Evolutionary conservation across 2,888 invertebrate genomes (phyloP).

Genomic region (Aromia moschata): DNA sequence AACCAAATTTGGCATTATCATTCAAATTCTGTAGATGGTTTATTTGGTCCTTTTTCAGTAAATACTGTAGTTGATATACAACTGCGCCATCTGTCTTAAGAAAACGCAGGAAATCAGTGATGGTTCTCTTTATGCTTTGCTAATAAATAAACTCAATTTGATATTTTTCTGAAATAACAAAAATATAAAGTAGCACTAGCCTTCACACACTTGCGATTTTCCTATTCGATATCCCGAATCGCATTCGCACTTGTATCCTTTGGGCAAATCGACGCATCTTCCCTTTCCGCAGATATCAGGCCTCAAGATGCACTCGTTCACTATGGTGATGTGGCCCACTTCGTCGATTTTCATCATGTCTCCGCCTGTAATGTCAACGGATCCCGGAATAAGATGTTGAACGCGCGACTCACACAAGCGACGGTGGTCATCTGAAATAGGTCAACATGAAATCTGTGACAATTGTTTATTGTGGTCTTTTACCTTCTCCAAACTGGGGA

Average conservation of each 20-base stretch:
- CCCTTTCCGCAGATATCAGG: constrained; percentile 81
- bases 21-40: no score
- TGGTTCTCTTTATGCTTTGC: no score
- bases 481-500: constrained; percentile 70
- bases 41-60: no score
- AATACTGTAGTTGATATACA: no score
- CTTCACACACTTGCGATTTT: constrained; percentile 66
- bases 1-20: no score
- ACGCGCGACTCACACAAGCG: constrained; percentile 54
- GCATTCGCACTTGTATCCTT: constrained; percentile 83
- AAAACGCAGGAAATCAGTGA: no score
- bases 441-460: no score
- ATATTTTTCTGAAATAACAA: no score
- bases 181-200: constrained; percentile 54
- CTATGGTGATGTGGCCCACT: constrained; percentile 57
- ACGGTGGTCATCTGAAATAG: constrained; percentile 59
- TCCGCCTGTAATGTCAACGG: constrained; percentile 22
- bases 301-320: constrained; percentile 81
- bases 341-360: constrained; percentile 37
- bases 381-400: constrained; percentile 1
- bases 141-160: no score
- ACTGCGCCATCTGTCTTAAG: no score
- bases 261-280: constrained; percentile 75
- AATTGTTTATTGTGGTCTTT: constrained; percentile 10
- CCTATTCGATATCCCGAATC: constrained; percentile 72